These are phyloP conservation scores for Sipha flava DNA, from an alignment of 1,140 invertebrate genomes.

Conservation along the genomic window DNA sequence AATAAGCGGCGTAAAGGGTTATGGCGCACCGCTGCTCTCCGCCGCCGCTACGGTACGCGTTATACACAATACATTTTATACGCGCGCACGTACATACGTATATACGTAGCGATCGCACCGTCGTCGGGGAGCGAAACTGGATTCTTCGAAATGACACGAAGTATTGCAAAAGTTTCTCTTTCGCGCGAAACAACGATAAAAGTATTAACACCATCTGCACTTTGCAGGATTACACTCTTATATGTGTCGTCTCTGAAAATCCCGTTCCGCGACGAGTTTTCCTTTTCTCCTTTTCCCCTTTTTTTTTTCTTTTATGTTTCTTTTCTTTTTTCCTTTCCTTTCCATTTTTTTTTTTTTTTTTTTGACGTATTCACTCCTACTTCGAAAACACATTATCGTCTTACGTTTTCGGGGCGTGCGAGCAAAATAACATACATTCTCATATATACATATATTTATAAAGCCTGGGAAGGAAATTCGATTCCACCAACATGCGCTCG, in stretches of 20 bases:
- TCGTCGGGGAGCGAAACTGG: no score
- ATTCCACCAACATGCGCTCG: not conserved
- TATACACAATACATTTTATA: not conserved
- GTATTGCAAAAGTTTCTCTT: conserved; percentile 8
- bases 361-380: not conserved
- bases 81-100: not conserved
- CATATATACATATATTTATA: no score
- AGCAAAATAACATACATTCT: not conserved
- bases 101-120: no score
- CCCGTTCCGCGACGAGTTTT: not conserved
- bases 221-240: conserved; percentile 10
- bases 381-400: conserved; percentile 5
- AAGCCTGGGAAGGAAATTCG: not conserved
- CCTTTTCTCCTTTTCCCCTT: no score
- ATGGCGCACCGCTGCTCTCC: not conserved
- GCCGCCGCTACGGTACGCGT: not conserved
- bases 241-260: not conserved
- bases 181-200: conserved; percentile 14
- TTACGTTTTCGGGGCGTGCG: not conserved
- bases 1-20: not conserved
- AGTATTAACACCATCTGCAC: conserved; percentile 20
- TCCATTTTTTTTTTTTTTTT: not conserved
- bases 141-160: not conserved
- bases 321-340: not conserved
- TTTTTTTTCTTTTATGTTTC: not conserved